Conservation (phyloP, 2,888 invertebrate genomes). For the Rotaria macrura region DNA sequence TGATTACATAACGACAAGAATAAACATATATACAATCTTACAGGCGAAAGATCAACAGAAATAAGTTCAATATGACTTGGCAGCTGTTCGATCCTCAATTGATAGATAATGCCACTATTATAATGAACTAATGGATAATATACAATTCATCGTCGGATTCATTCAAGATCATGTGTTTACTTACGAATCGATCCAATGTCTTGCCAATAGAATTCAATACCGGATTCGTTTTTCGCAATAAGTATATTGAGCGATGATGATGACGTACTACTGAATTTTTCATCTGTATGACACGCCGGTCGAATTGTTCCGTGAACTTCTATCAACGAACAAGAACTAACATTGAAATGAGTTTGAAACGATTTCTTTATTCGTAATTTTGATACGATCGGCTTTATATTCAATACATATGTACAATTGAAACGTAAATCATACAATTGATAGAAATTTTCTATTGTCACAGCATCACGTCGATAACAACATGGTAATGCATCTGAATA, state of each 20-base stretch:
- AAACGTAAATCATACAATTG: constrained; percentile 40
- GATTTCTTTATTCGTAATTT: neutral
- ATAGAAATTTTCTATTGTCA: constrained; percentile 36
- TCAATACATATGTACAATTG: constrained; percentile 40
- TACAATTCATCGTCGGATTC: neutral
- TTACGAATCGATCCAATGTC: neutral
- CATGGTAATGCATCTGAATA: constrained; percentile 34
- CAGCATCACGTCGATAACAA: constrained; percentile 13
- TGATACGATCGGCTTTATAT: constrained; percentile 37
- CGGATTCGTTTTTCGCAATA: neutral
- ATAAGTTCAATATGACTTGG: neutral
- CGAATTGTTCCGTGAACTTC: neutral
- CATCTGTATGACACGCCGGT: constrained; percentile 10
- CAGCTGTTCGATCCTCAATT: neutral
- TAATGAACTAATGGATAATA: neutral
- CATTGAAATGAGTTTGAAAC: neutral
- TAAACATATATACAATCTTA: neutral
- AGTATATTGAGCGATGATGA: neutral
- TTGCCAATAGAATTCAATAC: neutral
- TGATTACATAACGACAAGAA: neutral
- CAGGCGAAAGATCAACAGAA: constrained; percentile 2
- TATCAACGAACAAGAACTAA: neutral
- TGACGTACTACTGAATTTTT: neutral
- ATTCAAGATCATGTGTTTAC: neutral
- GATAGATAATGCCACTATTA: neutral